Evolutionary conservation across 2,888 invertebrate species (phyloP), one percentile per base, ranked within the genome.

Genomic region (Drosophila rellima): DNA sequence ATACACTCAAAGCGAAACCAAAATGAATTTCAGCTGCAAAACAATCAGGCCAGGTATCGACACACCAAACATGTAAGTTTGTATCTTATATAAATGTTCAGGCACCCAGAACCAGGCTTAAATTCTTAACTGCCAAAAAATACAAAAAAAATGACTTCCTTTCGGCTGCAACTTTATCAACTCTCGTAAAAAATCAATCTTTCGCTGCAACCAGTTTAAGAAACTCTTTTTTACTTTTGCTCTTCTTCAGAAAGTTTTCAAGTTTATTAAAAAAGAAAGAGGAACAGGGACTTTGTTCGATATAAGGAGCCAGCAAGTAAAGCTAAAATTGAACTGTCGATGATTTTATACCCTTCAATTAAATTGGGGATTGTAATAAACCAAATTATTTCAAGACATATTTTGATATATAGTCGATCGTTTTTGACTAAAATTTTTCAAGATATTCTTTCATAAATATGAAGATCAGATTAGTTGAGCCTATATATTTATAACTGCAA

Each of bases 191-290:
- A 52, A 63, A 69, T 71, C 70, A 55, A 59, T 70, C 70, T 54
- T 48, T 42, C 44, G 45, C 39, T 31, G 65, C 76, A 76, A 70
- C 70, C 70, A 73, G 70, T 70, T 76, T 59, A 52, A 68, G n/a
- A 61, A 66, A 70, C 55, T 64, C 54, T 72, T 70, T 59, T 59
- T 69, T 17, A 48, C 47, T 60, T 65, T 72, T 57, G 64, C 44
- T 47, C 57, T 52, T 48, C 48, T 51, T 47, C 42, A 74, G 52
- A 50, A 63, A 51, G 61, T 56, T 51, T 66, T 69, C 50, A 71
- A 74, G 66, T 78, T 78, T 69, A 72, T 69, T 70, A 59, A 72
- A 59, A 70, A 63, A 47, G 54, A 59, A 60, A 59, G 45, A 69
- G 57, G 42, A 66, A 55, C 45, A 70, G 47, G 23, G 50, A 62